phyloP scores from a whole-genome alignment of 2,888 invertebrate genomes.

The Corbicula japonica region DNA sequence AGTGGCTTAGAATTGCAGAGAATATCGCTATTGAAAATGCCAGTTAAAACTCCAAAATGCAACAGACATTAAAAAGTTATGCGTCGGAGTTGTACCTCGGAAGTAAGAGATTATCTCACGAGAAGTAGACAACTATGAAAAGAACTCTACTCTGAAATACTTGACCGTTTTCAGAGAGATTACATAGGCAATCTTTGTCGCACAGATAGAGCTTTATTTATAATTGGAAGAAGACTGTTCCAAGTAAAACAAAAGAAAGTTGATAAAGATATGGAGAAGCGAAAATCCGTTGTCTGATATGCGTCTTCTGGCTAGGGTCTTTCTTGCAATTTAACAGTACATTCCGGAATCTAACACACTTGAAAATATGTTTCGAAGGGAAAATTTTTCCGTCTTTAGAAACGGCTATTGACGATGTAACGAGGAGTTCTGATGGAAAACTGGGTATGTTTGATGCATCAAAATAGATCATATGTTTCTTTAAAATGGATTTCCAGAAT shows the following conservation, averaged over 20 bases:
- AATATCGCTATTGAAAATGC: too few species aligned
- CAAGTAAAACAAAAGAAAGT: background rate
- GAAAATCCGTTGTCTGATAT: slow-evolving; percentile 4
- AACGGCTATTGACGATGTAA: background rate
- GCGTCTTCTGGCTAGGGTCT: background rate
- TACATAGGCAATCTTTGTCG: background rate
- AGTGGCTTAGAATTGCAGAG: too few species aligned
- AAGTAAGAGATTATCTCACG: background rate
- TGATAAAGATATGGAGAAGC: background rate
- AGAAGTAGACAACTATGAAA: background rate
- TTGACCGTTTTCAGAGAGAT: slow-evolving; percentile 3
- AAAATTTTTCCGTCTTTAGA: slow-evolving; percentile 1
- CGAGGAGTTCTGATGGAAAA: background rate
- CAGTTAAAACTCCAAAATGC: too few species aligned
- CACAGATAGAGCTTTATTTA: background rate
- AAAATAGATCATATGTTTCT: too few species aligned
- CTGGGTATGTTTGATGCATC: too few species aligned
- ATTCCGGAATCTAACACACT: background rate
- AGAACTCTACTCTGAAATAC: background rate
- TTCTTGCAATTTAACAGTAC: background rate
- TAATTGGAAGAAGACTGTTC: background rate
- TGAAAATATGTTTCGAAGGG: background rate
- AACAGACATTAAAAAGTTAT: background rate
- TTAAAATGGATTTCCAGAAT: too few species aligned
- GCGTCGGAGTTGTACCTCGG: background rate